Conservation (phyloP, 2,888 invertebrate species). For the Rhopalosiphum nymphaeae region DNA sequence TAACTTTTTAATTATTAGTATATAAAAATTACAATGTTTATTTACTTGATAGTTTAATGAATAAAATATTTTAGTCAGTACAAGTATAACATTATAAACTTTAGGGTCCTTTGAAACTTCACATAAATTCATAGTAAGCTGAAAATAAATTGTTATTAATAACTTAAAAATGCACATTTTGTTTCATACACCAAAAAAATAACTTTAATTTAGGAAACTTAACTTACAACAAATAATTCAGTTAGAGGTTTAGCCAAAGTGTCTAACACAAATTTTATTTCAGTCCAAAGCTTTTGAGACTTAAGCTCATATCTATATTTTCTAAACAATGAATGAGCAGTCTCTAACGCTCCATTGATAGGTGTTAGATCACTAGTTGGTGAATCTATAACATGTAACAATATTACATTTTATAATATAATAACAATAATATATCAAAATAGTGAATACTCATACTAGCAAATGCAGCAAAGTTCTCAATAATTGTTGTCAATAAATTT, state of each 20-base stretch:
- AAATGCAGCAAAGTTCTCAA: constrained; percentile 88
- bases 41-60: constrained; percentile 92
- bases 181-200: not conserved
- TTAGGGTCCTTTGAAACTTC: constrained; percentile 84
- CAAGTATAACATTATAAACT: constrained; percentile 87
- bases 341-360: constrained; percentile 93
- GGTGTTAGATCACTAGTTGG: constrained; percentile 87
- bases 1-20: not conserved
- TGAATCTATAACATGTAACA: constrained; percentile 67
- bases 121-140: constrained; percentile 88
- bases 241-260: constrained; percentile 95
- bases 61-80: constrained; percentile 95
- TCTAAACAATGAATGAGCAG: constrained; percentile 96
- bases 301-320: constrained; percentile 96
- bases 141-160: constrained; percentile 68
- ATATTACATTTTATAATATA: constrained; percentile 4
- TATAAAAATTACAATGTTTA: constrained; percentile 5
- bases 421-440: not conserved
- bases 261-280: constrained; percentile 96
- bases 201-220: not conserved
- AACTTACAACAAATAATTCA: constrained; percentile 83
- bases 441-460: constrained; percentile 65
- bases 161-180: not conserved
- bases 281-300: constrained; percentile 93
- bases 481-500: constrained; percentile 91